A percentile compares a stretch with the other conserved stretches of the same genome.
These are phyloP conservation scores for Ostrea edulis DNA, from an alignment of 1,140 invertebrate species.

Conservation along the genomic window DNA sequence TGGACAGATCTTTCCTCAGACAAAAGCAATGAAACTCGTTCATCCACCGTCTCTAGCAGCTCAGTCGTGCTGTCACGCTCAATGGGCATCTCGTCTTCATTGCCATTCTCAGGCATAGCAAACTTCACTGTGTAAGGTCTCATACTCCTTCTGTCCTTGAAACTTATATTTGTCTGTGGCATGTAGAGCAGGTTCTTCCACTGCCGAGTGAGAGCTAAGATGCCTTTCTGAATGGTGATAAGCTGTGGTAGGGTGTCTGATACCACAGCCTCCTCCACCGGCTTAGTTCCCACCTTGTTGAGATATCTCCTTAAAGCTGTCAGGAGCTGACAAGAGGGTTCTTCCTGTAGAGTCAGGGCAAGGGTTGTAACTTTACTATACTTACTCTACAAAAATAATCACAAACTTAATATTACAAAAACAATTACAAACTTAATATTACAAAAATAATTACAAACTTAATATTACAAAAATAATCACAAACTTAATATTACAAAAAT, in stretches of 20 bases:
- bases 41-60: conserved; percentile 88
- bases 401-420: too few relatives aligned
- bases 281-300: conserved; percentile 85
- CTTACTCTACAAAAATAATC: conserved; percentile 86
- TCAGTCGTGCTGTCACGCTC: conserved; percentile 78
- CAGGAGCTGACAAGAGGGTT: conserved; percentile 96
- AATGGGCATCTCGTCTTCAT: conserved; percentile 44
- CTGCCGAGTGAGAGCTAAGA: conserved; percentile 94
- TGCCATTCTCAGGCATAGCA: conserved; percentile 85
- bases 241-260: conserved; percentile 91
- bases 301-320: conserved; percentile 93
- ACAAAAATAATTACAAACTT: not conserved
- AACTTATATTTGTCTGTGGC: conserved; percentile 89
- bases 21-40: conserved; percentile 90
- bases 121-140: conserved; percentile 91
- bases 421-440: not conserved
- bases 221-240: conserved; percentile 93
- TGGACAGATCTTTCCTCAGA: conserved; percentile 79
- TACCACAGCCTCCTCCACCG: conserved; percentile 91
- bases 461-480: not conserved
- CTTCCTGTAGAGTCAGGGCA: conserved; percentile 94
- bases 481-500: too few relatives aligned
- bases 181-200: conserved; percentile 98
- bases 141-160: conserved; percentile 85
- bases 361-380: conserved; percentile 93